phyloP scores from a whole-genome alignment of 2,113 vertebrate species.

The Channa maculata region DNA sequence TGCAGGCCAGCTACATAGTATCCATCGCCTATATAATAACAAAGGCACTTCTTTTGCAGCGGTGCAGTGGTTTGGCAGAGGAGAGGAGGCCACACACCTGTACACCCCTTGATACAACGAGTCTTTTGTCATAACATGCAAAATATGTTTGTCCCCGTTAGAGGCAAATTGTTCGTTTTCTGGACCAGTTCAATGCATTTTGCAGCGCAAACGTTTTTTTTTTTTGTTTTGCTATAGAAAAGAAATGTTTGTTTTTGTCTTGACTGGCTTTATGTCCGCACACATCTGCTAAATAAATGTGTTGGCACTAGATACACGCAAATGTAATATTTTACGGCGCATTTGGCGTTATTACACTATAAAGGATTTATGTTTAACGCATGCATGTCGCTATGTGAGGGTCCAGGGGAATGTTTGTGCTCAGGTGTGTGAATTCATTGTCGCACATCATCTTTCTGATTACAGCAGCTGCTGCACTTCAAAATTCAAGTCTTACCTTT shows the following conservation, averaged over 20 bases:
- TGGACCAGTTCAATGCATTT: background rate
- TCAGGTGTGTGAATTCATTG: conserved; percentile 40
- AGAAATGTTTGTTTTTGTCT: background rate
- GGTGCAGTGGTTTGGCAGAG: conserved; percentile 8
- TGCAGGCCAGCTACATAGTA: conserved; percentile 50
- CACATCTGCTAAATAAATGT: background rate
- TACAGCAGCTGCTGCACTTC: background rate
- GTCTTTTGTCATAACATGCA: background rate
- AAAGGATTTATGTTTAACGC: conserved; percentile 2
- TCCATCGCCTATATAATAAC: conserved; percentile 62
- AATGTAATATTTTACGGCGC: background rate
- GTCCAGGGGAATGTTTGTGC: conserved; percentile 14
- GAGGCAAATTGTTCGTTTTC: background rate
- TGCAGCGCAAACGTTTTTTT: background rate
- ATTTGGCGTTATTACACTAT: background rate
- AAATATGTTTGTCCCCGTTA: background rate
- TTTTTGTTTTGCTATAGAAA: background rate
- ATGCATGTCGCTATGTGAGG: conserved; percentile 12
- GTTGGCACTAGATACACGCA: background rate
- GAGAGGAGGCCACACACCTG: conserved; percentile 6
- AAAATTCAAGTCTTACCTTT: background rate
- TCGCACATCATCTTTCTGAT: background rate
- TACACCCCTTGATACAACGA: background rate
- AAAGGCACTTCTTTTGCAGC: conserved; percentile 62
- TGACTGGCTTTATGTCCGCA: background rate